These are phyloP conservation scores for Oegoconia quadripuncta DNA, from an alignment of 2,888 invertebrate genomes.

Conservation along the genomic window DNA sequence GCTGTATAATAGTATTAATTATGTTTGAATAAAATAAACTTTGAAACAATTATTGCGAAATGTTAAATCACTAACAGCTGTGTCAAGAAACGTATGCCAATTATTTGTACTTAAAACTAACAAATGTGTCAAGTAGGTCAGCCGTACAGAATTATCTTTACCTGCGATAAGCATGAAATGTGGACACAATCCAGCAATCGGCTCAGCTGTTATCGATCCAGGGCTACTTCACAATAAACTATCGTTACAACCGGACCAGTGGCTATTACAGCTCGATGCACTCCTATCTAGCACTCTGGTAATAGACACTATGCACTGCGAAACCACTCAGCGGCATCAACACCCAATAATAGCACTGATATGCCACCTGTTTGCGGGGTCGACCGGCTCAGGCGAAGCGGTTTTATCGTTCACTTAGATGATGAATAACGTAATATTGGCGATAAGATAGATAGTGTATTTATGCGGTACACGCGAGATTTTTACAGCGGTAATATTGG, in stretches of 20 bases:
- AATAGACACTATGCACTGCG: conserved; percentile 49
- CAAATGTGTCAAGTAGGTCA: conserved; percentile 31
- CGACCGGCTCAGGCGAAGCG: background rate
- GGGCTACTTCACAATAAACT: conserved; percentile 35
- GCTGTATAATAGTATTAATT: too few species aligned
- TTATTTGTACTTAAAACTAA: too few species aligned
- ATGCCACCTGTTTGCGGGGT: conserved; percentile 55
- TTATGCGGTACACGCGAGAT: conserved; percentile 4
- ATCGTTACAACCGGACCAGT: conserved; percentile 28
- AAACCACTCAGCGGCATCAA: conserved; percentile 41
- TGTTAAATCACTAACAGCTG: too few species aligned
- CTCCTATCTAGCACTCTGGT: conserved; percentile 39
- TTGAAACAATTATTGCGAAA: too few species aligned
- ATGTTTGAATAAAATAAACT: too few species aligned
- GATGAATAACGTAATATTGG: background rate
- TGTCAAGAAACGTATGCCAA: too few species aligned
- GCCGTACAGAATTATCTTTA: conserved; percentile 38
- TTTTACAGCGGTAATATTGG: conserved; percentile 27
- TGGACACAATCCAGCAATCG: conserved; percentile 47
- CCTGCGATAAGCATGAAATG: conserved; percentile 47
- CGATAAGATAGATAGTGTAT: conserved; percentile 7
- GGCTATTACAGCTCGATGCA: conserved; percentile 44
- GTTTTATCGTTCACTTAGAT: background rate
- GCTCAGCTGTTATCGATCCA: conserved; percentile 70
- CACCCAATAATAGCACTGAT: conserved; percentile 57